Evolutionary conservation across 2,113 vertebrate species (phyloP).

Genomic region (Sinocyclocheilus maitianheensis): DNA sequence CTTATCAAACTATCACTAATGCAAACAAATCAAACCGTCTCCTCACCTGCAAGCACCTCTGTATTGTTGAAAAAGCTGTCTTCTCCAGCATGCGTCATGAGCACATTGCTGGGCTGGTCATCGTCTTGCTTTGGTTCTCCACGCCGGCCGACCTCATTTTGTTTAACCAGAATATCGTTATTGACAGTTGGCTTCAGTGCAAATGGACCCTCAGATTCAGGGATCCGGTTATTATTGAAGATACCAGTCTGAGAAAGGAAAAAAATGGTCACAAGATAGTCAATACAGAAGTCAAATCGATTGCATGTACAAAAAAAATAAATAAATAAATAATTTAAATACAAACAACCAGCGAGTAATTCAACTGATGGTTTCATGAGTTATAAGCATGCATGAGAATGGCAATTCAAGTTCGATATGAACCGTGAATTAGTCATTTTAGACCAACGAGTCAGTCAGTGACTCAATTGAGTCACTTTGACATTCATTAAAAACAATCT

Average conservation of each 20-base stretch:
- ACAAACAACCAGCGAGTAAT: background rate
- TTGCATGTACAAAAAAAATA: background rate
- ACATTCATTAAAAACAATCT: background rate
- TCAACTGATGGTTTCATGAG: background rate
- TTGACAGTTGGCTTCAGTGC: constrained; percentile 58
- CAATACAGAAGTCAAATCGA: background rate
- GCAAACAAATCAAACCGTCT: background rate
- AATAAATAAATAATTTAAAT: no score
- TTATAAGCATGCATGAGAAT: background rate
- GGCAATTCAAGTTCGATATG: background rate
- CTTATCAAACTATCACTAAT: background rate
- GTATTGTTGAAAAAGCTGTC: constrained; percentile 85
- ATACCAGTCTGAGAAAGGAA: constrained; percentile 54
- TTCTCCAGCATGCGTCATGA: constrained; percentile 84
- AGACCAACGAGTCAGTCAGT: background rate
- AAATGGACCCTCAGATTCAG: constrained; percentile 71
- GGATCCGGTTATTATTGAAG: constrained; percentile 78
- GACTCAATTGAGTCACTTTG: background rate
- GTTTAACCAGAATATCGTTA: constrained; percentile 55
- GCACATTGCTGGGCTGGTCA: constrained; percentile 77
- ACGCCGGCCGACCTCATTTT: constrained; percentile 77
- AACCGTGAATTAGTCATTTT: no score
- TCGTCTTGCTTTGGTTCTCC: constrained; percentile 17
- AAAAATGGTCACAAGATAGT: background rate
- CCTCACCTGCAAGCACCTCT: constrained; percentile 89